phyloP scores from a whole-genome alignment of 1,140 invertebrate species.

The Tachypleus tridentatus region DNA sequence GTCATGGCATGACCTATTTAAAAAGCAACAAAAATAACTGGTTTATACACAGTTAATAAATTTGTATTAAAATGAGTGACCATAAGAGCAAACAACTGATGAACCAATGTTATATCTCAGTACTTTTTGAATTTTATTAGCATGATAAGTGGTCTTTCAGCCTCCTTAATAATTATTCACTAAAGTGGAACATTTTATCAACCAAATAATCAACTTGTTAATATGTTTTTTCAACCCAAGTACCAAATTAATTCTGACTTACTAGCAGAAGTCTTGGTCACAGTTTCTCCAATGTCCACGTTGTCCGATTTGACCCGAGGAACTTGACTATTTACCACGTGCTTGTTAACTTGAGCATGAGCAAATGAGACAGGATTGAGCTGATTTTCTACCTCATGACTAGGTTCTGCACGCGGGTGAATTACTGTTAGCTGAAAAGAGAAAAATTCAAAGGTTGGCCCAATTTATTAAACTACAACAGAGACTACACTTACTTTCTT shows the following conservation, averaged over 20 bases:
- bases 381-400: constrained; percentile 14
- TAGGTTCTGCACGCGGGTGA: constrained; percentile 42
- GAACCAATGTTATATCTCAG: too few species aligned
- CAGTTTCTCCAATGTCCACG: constrained; percentile 19
- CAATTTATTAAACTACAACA: neutral
- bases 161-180: too few species aligned
- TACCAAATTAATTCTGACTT: constrained; percentile 7
- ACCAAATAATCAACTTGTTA: too few species aligned
- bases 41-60: too few species aligned
- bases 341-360: constrained; percentile 48
- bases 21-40: neutral
- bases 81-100: too few species aligned
- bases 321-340: constrained; percentile 46
- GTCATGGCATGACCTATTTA: constrained; percentile 51
- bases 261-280: constrained; percentile 27
- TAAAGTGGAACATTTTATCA: too few species aligned
- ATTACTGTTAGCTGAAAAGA: constrained; percentile 55
- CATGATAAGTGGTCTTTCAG: too few species aligned
- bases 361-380: constrained; percentile 29
- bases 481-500: neutral
- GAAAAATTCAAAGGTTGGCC: neutral
- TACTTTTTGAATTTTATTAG: too few species aligned
- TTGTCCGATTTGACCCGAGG: constrained; percentile 22
- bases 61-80: too few species aligned
- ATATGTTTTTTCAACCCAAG: too few species aligned